These are phyloP conservation scores for Thumatha senex DNA, from an alignment of 2,888 invertebrate genomes.

Conservation along the genomic window DNA sequence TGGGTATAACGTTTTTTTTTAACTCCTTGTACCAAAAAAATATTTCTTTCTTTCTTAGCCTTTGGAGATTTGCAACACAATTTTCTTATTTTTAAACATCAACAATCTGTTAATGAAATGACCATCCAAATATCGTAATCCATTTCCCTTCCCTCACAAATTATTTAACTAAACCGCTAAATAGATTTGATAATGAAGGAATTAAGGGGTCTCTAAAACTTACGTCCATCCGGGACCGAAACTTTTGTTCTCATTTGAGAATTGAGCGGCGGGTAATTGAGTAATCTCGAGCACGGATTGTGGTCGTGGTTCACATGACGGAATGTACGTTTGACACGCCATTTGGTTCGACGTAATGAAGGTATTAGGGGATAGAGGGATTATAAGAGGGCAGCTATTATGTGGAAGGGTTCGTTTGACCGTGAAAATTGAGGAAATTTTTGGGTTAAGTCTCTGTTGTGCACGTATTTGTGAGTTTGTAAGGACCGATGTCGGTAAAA, in stretches of 20 bases:
- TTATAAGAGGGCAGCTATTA: slow-evolving; percentile 11
- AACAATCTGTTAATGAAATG: background rate
- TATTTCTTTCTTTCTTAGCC: no score
- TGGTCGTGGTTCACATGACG: slow-evolving; percentile 22
- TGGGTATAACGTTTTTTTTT: no score
- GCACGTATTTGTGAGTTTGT: no score
- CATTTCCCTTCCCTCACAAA: background rate
- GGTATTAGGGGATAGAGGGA: slow-evolving; percentile 14
- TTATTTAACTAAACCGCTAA: slow-evolving; percentile 2
- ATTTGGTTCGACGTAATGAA: slow-evolving; percentile 23
- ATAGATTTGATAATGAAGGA: slow-evolving; percentile 10
- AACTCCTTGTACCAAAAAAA: no score
- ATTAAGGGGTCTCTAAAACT: slow-evolving; percentile 4
- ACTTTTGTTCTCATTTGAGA: slow-evolving; percentile 26
- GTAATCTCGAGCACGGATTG: slow-evolving; percentile 35
- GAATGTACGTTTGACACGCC: slow-evolving; percentile 34
- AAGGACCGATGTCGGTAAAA: no score
- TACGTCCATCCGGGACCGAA: background rate
- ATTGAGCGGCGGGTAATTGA: slow-evolving; percentile 34
- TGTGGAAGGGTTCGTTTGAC: slow-evolving; percentile 1
- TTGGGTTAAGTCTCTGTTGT: background rate
- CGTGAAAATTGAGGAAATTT: slow-evolving; percentile 5
- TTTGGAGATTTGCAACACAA: no score
- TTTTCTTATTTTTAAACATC: no score
- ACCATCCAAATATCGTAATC: background rate